Percentiles rank a stretch among this genome's conserved stretches.
Conservation (phyloP, 1,140 invertebrate genomes). For the Penaeus indicus region DNA sequence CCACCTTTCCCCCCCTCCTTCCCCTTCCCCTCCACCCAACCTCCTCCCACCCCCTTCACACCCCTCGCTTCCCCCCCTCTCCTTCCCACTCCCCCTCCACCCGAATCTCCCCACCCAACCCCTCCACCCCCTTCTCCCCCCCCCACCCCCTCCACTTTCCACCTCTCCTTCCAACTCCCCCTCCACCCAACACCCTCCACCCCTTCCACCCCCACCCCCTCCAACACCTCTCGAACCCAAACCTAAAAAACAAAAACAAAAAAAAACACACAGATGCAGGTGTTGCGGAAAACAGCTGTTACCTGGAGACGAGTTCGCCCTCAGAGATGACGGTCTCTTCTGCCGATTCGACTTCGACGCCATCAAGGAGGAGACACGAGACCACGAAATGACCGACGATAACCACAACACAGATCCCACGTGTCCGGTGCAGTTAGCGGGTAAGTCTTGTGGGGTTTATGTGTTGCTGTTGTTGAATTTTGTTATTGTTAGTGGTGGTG, state of each 20-base stretch:
- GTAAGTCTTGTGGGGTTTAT: background rate
- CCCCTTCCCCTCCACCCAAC: background rate
- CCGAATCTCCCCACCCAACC: background rate
- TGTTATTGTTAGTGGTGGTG: no score
- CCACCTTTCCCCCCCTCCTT: background rate
- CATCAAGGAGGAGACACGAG: constrained; percentile 66
- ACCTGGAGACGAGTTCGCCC: constrained; percentile 96
- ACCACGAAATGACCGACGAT: constrained; percentile 63
- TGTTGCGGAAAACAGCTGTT: constrained; percentile 91
- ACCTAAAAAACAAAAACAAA: background rate
- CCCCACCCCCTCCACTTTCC: background rate
- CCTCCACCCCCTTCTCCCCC: background rate
- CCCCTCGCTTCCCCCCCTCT: background rate
- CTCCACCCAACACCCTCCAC: background rate
- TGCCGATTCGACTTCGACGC: constrained; percentile 95
- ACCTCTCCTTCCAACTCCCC: background rate
- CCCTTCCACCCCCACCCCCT: background rate
- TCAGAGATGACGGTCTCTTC: constrained; percentile 95
- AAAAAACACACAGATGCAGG: constrained; percentile 69
- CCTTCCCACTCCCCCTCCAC: background rate
- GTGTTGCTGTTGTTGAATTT: background rate
- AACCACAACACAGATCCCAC: constrained; percentile 62
- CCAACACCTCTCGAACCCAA: background rate
- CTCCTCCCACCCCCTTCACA: background rate
- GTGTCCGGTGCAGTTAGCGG: constrained; percentile 57